Conservation (phyloP, 1,140 invertebrate genomes). For the Bathynomus jamesi region DNA sequence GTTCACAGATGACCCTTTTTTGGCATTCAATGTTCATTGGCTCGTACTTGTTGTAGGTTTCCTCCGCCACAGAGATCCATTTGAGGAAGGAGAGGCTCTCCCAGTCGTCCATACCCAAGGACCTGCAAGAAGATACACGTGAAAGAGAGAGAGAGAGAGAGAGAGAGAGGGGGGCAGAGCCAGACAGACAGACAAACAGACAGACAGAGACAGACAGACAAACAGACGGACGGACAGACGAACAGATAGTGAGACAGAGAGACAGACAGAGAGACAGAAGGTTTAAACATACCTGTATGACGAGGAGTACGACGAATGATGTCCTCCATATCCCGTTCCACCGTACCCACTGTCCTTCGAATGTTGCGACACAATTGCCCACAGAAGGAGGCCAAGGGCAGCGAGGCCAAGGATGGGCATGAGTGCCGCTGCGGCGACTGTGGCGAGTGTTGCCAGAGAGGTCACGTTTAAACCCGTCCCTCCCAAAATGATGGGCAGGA, state of each 20-base stretch:
- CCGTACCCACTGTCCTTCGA: not conserved
- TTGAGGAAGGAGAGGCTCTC: not conserved
- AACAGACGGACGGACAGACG: not conserved
- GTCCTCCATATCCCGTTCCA: not conserved
- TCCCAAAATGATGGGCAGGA: slow-evolving; percentile 9
- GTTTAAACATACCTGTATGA: not conserved
- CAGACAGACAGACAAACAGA: not conserved
- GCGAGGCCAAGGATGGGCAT: slow-evolving; percentile 6
- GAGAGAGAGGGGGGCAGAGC: not conserved
- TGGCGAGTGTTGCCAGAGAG: slow-evolving; percentile 5
- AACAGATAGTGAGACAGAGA: not conserved
- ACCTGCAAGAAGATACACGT: too few relatives aligned
- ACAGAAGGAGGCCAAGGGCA: slow-evolving; percentile 12
- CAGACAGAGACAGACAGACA: not conserved
- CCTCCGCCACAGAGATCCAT: not conserved
- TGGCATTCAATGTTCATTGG: not conserved
- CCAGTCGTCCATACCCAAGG: not conserved
- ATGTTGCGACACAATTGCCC: slow-evolving; percentile 4
- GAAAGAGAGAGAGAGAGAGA: too few relatives aligned
- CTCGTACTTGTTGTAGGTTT: not conserved
- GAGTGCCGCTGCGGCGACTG: not conserved
- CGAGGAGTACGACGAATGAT: slow-evolving; percentile 11
- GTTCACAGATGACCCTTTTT: not conserved
- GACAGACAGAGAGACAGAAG: not conserved
- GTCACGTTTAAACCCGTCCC: slow-evolving; percentile 11